phyloP scores from a whole-genome alignment of 2,113 vertebrate species.

The Glaucidium brasilianum region DNA sequence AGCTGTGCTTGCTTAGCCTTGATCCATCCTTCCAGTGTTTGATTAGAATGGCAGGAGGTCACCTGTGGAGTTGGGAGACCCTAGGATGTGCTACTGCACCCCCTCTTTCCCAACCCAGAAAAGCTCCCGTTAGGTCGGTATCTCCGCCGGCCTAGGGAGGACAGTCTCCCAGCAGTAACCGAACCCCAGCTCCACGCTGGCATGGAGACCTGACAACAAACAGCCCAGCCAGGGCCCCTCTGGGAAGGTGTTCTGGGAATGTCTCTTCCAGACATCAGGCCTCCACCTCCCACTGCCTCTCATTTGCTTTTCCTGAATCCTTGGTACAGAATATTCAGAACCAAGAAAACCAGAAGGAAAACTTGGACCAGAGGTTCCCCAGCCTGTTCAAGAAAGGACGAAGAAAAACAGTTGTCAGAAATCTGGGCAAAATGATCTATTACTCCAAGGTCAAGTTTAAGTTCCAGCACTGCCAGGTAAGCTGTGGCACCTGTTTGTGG shows the following conservation, averaged over 20 bases:
- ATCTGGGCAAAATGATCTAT: conserved; percentile 88
- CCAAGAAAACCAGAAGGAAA: conserved; percentile 76
- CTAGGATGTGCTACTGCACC: background rate
- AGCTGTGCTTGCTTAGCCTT: background rate
- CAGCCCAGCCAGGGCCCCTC: background rate
- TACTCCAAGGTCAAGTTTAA: conserved; percentile 93
- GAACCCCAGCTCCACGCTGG: background rate
- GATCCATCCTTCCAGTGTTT: background rate
- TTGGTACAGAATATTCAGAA: conserved; percentile 30
- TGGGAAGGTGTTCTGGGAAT: background rate
- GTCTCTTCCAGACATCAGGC: background rate
- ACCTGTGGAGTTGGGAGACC: accelerated
- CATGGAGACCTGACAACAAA: conserved; percentile 2
- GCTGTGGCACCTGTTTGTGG: background rate
- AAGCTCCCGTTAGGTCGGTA: background rate
- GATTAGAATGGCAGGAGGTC: background rate
- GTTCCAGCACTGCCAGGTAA: conserved; percentile 91
- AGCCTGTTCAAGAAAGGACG: conserved; percentile 73
- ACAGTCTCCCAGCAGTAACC: background rate
- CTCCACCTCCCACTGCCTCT: background rate
- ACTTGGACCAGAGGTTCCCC: conserved; percentile 79
- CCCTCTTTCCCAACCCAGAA: background rate
- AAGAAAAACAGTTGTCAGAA: conserved; percentile 76
- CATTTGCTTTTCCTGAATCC: background rate
- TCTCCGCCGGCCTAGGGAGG: background rate